Evolutionary conservation across 2,797 vertebrate species (phyloP), one percentile per base, ranked within the genome.

Genomic region (Schizopygopsis pylzovi): DNA sequence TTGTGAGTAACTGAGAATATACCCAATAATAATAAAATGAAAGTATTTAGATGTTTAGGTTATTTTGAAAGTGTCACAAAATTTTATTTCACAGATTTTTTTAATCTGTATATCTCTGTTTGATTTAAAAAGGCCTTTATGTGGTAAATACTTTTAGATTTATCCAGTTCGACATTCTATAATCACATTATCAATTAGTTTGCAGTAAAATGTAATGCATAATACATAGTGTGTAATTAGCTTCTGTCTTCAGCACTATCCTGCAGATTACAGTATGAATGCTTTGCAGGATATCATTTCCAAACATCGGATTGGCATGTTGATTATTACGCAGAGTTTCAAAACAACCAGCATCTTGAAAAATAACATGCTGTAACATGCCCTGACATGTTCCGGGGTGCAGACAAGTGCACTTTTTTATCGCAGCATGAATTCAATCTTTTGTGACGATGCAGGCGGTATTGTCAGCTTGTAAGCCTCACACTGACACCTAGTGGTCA

Each of bases 401-500:
- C 76, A 59, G 81, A 81, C 63, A 43, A 70, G 81, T 28, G 49
- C 18, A 71, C 65, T 43, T 25, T 54, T 70, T 75, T 80, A 25
- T 22, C 15, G 28, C 11, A 73, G 67, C 47, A 79, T 87, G 65
- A 89, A 84, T 49, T 22, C 6, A 65, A 65, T 81, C 7, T 82
- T 82, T 84, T 61, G 75, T 65, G 52, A 84, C 28, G 6, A 3
- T 4, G 10, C 11, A 18, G 39, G 37, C 4, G 5, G 16, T 22
- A 22, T 52, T 33, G 3, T 28, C 22, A 83, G 49, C 52, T 68
- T 52, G 2, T 11, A 63, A 81, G 82, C 52, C 72, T 84, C 65
- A 72, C 75, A 63, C 84, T 86, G 89, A 89, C 87, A 90, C 56
- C 87, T 89, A 61, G 61, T 81, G 89, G 81, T 16, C 7, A 18